Conservation (phyloP, 2,888 invertebrate species). For the Sisyra terminalis region DNA sequence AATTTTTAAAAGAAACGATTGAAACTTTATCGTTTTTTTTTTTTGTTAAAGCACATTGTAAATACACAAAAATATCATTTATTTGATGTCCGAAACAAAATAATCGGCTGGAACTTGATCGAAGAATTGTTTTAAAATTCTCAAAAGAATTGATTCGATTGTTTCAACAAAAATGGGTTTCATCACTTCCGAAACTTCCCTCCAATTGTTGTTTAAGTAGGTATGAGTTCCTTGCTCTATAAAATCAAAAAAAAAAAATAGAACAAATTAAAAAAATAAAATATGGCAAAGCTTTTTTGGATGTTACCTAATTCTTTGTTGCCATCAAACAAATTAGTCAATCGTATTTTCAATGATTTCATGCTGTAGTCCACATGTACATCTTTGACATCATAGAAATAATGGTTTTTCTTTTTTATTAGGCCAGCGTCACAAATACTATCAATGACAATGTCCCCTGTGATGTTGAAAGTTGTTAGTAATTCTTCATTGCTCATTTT, state of each 20-base stretch:
- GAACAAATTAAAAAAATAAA: background rate
- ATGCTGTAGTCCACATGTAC: slow-evolving; percentile 47
- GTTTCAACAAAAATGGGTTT: slow-evolving; percentile 47
- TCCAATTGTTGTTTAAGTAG: slow-evolving; percentile 53
- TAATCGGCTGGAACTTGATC: slow-evolving; percentile 49
- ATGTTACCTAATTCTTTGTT: slow-evolving; percentile 45
- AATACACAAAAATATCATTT: no score
- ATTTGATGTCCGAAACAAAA: slow-evolving; percentile 21
- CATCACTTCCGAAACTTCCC: slow-evolving; percentile 44
- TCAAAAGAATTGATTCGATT: slow-evolving; percentile 46
- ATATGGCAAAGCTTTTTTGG: no score
- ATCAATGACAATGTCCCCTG: slow-evolving; percentile 46
- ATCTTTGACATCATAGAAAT: slow-evolving; percentile 51
- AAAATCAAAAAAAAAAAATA: background rate
- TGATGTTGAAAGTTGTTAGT: slow-evolving; percentile 19
- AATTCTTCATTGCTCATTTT: no score
- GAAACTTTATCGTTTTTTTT: no score
- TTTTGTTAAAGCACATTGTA: no score
- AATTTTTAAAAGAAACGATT: no score
- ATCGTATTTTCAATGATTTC: slow-evolving; percentile 40
- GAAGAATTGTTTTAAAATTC: slow-evolving; percentile 43
- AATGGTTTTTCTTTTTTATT: slow-evolving; percentile 40
- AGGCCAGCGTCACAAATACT: slow-evolving; percentile 40
- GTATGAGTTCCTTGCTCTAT: slow-evolving; percentile 52
- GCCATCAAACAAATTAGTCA: slow-evolving; percentile 53